Percentiles rank a stretch among this genome's conserved stretches.
These are phyloP conservation scores for Ophiothrix spiculata DNA, from an alignment of 35 echinoderm and acorn worm genomes.

Conservation along the genomic window DNA sequence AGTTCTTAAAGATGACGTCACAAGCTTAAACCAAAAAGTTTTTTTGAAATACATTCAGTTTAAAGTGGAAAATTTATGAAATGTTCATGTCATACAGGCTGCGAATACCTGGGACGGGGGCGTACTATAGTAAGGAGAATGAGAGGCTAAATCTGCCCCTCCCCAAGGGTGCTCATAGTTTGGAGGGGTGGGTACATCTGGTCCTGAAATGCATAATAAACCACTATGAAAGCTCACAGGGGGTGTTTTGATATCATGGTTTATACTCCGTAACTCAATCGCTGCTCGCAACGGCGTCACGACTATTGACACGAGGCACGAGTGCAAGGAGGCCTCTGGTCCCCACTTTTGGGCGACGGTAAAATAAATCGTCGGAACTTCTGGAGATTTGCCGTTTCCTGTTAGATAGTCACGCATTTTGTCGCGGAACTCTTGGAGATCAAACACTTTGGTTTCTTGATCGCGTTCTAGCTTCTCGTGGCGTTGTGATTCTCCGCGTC, in stretches of 20 bases:
- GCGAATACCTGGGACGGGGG: not conserved
- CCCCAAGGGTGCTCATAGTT: not conserved
- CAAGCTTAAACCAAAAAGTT: no score
- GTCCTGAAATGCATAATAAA: slow-evolving; percentile 67
- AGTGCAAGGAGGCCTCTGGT: slow-evolving; percentile 48
- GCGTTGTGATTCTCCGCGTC: not conserved
- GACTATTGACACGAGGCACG: slow-evolving; percentile 77
- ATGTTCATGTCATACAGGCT: no score
- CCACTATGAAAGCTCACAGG: slow-evolving; percentile 75
- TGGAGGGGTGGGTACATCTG: slow-evolving; percentile 5
- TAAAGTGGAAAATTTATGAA: no score
- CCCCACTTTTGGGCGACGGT: slow-evolving; percentile 80
- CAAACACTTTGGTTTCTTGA: slow-evolving; percentile 69
- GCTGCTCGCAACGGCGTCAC: slow-evolving; percentile 60
- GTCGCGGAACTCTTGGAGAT: slow-evolving; percentile 59
- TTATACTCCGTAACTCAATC: slow-evolving; percentile 75
- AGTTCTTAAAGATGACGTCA: no score
- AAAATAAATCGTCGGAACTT: slow-evolving; percentile 68
- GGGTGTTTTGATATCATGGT: slow-evolving; percentile 50
- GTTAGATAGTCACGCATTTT: slow-evolving; percentile 53
- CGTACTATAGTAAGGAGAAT: not conserved
- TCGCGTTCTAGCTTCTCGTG: slow-evolving; percentile 53
- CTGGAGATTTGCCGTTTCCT: slow-evolving; percentile 30
- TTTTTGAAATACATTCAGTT: no score
- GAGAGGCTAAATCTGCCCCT: not conserved